Evolutionary conservation across 2,888 invertebrate genomes (phyloP), one percentile per base, ranked within the genome.

Genomic region (Hyppa rectilinea): DNA sequence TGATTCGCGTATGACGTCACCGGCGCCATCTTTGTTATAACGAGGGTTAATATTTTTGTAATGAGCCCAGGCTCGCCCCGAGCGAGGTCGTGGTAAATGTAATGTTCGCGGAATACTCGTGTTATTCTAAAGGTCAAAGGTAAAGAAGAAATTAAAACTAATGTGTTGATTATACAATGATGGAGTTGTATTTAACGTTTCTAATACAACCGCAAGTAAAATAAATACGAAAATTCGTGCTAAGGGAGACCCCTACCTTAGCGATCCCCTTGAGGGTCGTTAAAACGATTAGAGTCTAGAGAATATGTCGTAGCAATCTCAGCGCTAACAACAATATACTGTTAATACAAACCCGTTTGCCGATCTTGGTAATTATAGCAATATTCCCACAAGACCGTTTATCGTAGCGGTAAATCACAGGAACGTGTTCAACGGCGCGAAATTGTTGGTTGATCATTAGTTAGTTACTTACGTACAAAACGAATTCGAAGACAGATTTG

Each of bases 21-120:
- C 40, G 59, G 23, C 78, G 55, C 56, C 78, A 65, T 61, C 56
- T 64, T 82, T 50, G 53, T 62, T 43, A 59, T 68, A 69, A 73
- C 68, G 34, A 82, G 80, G 83, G 64, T 66, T 80, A 70, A 82
- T 79, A 80, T 82, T 82, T 73, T 69, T 61, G 58, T 70, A 68
- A 78, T 73, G 73, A 61, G 50, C 63, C 66, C 45, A 23, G 43
- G n/a, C 60, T 49, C 36, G 60, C 63, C 62, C 45, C 40, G 43
- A 56, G 65, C 73, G 58, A 62, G 74, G 74, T 60, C 75, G 40
- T 36, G 49, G 36, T 73, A 50, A 73, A 65, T 53, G 34, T 58
- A 65, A 65, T 61, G 47, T 70, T 79, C 65, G 17, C 31, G n/a
- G 23, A 50, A 61, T 65, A 56, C 20, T 50, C 36, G 47, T 53